These are phyloP conservation scores for Drosophila meridiana DNA, from an alignment of 2,888 invertebrate species.

Conservation along the genomic window DNA sequence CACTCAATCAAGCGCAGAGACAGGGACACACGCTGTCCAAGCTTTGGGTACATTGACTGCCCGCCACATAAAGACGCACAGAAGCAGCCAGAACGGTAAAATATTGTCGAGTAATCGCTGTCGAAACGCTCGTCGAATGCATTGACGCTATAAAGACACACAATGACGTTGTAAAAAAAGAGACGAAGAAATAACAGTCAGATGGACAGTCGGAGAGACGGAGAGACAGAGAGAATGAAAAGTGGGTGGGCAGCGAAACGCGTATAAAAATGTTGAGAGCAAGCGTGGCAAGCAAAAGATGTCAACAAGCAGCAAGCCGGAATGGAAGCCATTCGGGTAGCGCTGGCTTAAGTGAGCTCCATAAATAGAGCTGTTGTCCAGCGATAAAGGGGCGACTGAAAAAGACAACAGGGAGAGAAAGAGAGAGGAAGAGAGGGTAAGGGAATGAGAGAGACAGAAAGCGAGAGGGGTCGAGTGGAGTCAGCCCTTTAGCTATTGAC, in stretches of 20 bases:
- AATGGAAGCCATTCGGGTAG: slow-evolving; percentile 25
- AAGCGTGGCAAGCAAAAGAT: slow-evolving; percentile 29
- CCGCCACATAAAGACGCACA: slow-evolving; percentile 44
- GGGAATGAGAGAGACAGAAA: no score
- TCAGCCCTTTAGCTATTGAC: not conserved
- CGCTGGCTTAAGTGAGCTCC: slow-evolving; percentile 30
- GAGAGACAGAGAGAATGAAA: slow-evolving; percentile 3
- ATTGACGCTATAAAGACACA: slow-evolving; percentile 64
- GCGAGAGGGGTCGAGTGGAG: not conserved
- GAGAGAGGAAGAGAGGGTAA: no score
- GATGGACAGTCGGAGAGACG: not conserved
- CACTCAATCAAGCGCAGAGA: slow-evolving; percentile 72
- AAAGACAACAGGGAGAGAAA: no score
- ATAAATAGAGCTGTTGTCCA: slow-evolving; percentile 43
- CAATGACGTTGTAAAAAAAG: slow-evolving; percentile 58
- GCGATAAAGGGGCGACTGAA: not conserved
- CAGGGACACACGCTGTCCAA: slow-evolving; percentile 43
- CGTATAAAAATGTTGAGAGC: slow-evolving; percentile 6
- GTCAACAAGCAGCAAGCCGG: slow-evolving; percentile 40
- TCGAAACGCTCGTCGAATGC: slow-evolving; percentile 60
- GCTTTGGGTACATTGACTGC: slow-evolving; percentile 52
- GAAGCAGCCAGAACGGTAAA: slow-evolving; percentile 58
- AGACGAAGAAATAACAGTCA: slow-evolving; percentile 1
- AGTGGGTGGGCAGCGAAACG: not conserved
- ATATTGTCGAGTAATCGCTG: slow-evolving; percentile 82